Base-by-base conservation (phyloP, 2,797 vertebrate genomes). In the Sparus aurata region DNA sequence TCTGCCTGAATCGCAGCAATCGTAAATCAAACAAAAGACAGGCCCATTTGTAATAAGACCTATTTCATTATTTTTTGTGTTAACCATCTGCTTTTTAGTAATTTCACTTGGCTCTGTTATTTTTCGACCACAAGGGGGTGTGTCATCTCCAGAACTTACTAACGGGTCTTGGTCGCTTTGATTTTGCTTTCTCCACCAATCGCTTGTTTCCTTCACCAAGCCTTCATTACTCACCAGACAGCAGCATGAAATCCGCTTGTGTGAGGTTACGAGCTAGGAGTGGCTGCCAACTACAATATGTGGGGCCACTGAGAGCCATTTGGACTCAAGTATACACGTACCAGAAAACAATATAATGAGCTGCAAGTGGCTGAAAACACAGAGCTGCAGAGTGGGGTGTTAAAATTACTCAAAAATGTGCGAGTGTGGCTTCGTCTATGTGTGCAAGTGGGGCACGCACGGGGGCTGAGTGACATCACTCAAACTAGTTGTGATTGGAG, bases 291-390 rank as follows among this genome's bases (percentile, higher is more conserved):
- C 79, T 83, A 59, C 70, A 86, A 85, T 80, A 82, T 82, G 78
- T 81, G 73, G 72, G 85, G 86, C 88, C 75, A 84, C 69, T 43
- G 53, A 82, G 79, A 87, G 87, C 83, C 85, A 85, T 63, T 20
- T 69, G 64, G 69, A 83, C 72, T 81, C 69, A 69, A 88, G 80
- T 74, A 77, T 65, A 81, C 77, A 76, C 82, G 71, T 69, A 71
- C 68, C 82, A 78, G 80, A 78, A 86, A 89, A 86, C 73, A 89
- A 77, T 87, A 86, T 84, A 83, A 90, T 85, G 82, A 90, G 78
- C 63, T 77, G 73, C 58, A 82, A 90, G 89, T 90, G 82, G 82
- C 74, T 82, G 86, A 71, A 89, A 90, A 86, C 80, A 80, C 22
- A 8, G 70, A 75, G 77, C 69, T 27, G 61, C 77, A 55, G 77